phyloP scores from a whole-genome alignment of 2,888 invertebrate species.

The Drosophila subquinaria region DNA sequence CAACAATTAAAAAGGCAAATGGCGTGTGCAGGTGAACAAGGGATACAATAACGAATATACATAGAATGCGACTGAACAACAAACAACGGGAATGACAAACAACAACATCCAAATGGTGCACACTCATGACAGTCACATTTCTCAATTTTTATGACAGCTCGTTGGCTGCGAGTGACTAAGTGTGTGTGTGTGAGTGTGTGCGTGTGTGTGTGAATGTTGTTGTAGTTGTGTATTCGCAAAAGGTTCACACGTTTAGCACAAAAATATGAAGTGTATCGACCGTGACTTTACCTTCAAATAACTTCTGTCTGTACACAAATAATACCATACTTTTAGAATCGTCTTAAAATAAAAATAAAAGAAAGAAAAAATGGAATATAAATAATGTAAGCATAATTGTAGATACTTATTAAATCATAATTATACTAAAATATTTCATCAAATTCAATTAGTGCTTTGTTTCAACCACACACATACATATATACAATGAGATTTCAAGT shows the following conservation, averaged over 20 bases:
- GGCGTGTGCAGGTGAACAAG: constrained; percentile 30
- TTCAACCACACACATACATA: not conserved
- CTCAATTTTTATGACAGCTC: constrained; percentile 76
- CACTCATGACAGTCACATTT: constrained; percentile 64
- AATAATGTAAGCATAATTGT: not conserved
- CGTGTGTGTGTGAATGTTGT: constrained; percentile 8
- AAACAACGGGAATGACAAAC: constrained; percentile 15
- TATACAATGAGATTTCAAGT: constrained; percentile 2
- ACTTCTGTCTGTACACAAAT: not conserved
- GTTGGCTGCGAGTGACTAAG: constrained; percentile 7
- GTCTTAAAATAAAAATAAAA: not conserved
- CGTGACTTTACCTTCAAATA: not conserved
- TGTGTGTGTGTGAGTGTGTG: not conserved
- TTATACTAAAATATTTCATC: constrained; percentile 4
- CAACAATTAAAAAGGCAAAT: constrained; percentile 63
- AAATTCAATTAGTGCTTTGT: constrained; percentile 1
- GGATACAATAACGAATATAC: not conserved
- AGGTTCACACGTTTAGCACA: constrained; percentile 18
- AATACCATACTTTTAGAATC: not conserved
- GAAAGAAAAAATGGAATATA: not conserved
- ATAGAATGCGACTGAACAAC: constrained; percentile 14
- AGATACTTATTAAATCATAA: not conserved
- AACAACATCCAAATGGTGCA: constrained; percentile 57
- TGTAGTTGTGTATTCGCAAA: constrained; percentile 23
- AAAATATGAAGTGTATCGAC: constrained; percentile 16